A percentile compares a stretch with the other conserved stretches of the same genome.
phyloP scores from a whole-genome alignment of 2,797 vertebrate species.

The Schizopygopsis malacanthus region DNA sequence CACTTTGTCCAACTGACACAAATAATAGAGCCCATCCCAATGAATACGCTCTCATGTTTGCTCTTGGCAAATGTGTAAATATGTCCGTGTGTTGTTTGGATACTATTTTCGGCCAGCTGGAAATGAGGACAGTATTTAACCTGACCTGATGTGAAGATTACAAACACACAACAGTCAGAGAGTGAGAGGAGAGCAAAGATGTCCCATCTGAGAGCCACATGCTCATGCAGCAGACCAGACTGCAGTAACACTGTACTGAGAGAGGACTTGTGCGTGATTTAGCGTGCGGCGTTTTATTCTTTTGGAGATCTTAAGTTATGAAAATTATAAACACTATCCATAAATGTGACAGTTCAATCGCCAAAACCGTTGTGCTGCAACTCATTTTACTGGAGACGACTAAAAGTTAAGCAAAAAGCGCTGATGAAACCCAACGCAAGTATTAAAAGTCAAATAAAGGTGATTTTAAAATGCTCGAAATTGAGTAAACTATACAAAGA shows the following conservation, averaged over 20 bases:
- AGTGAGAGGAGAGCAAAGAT: neutral
- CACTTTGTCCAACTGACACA: conserved; percentile 29
- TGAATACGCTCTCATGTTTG: neutral
- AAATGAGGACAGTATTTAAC: conserved; percentile 8
- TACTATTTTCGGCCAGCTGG: neutral
- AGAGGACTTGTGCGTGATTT: too few species aligned
- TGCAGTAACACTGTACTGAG: too few species aligned
- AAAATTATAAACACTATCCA: neutral
- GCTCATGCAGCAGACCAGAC: neutral
- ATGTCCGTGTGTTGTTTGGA: conserved; percentile 6
- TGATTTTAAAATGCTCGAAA: neutral
- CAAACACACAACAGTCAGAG: neutral
- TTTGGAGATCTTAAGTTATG: neutral
- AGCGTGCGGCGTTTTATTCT: too few species aligned
- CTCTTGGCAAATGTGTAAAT: conserved; percentile 16
- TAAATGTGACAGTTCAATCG: conserved; percentile 4
- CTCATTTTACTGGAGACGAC: neutral
- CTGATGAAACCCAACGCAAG: neutral
- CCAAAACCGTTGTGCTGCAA: neutral
- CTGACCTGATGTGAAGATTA: neutral
- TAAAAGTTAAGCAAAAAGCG: neutral
- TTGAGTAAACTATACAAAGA: neutral
- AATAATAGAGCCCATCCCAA: conserved; percentile 28
- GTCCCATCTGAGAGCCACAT: conserved; percentile 40
- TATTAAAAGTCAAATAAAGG: neutral